phyloP scores from a whole-genome alignment of 2,888 invertebrate species.

The Exocentrus adspersus region DNA sequence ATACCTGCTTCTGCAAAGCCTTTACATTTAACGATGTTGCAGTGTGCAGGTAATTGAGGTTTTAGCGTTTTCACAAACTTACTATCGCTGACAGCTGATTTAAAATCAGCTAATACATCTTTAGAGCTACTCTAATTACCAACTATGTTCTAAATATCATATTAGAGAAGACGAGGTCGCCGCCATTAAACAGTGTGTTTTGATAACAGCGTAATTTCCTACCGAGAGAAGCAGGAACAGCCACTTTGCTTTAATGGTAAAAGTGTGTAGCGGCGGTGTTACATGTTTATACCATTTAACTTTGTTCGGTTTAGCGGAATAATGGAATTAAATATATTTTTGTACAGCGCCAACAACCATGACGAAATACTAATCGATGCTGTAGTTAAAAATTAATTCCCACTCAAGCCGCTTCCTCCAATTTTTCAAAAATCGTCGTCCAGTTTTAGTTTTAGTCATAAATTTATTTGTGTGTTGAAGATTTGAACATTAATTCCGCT shows the following conservation, averaged over 20 bases:
- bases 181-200: conserved; percentile 47
- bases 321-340: conserved; percentile 31
- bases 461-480: too few relatives aligned
- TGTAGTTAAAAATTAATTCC: too few relatives aligned
- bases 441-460: too few relatives aligned
- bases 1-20: too few relatives aligned
- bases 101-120: background rate
- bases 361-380: background rate
- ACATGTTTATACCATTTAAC: conserved; percentile 62
- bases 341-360: background rate
- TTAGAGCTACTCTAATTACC: conserved; percentile 2
- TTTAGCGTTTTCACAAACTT: too few relatives aligned
- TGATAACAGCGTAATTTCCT: conserved; percentile 55
- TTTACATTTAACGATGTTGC: background rate
- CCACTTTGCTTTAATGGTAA: conserved; percentile 59
- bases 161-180: conserved; percentile 15
- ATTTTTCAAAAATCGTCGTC: too few relatives aligned
- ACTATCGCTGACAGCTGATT: too few relatives aligned
- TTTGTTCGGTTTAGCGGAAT: conserved; percentile 45
- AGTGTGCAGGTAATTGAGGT: background rate
- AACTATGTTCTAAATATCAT: conserved; percentile 23
- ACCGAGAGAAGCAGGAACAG: conserved; percentile 55
- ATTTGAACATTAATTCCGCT: too few relatives aligned
- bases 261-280: conserved; percentile 57
- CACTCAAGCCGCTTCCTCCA: too few relatives aligned